Conservation (phyloP, 2,113 vertebrate species). For the Vulpes ferrilata region DNA sequence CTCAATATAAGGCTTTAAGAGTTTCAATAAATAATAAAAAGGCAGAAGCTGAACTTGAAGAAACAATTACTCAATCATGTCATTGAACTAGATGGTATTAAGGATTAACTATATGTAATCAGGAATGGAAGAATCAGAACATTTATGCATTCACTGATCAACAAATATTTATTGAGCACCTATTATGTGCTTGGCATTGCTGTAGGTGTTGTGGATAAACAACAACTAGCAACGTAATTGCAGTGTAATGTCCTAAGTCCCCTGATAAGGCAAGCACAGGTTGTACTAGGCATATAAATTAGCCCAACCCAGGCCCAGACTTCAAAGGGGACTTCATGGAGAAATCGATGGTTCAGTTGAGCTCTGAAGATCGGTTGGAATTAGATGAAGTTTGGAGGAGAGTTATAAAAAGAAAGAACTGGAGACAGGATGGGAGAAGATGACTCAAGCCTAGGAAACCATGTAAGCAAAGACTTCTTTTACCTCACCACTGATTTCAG, state of each 20-base stretch:
- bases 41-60: neutral
- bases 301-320: neutral
- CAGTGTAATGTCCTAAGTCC: neutral
- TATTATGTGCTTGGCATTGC: neutral
- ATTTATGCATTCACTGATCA: neutral
- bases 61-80: neutral
- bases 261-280: neutral
- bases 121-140: slow-evolving; percentile 14
- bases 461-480: neutral
- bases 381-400: neutral
- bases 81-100: neutral
- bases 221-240: neutral
- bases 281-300: neutral
- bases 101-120: neutral
- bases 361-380: neutral
- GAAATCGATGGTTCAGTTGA: neutral
- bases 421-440: neutral
- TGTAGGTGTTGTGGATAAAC: neutral
- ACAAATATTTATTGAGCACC: neutral
- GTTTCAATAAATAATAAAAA: neutral
- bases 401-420: neutral
- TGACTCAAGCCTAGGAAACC: neutral
- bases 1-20: neutral
- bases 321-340: neutral
- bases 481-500: neutral